Percentiles rank a stretch among this genome's conserved stretches.
These are phyloP conservation scores for Pseudanteris insignis DNA, from an alignment of 2,888 invertebrate genomes.

Conservation along the genomic window DNA sequence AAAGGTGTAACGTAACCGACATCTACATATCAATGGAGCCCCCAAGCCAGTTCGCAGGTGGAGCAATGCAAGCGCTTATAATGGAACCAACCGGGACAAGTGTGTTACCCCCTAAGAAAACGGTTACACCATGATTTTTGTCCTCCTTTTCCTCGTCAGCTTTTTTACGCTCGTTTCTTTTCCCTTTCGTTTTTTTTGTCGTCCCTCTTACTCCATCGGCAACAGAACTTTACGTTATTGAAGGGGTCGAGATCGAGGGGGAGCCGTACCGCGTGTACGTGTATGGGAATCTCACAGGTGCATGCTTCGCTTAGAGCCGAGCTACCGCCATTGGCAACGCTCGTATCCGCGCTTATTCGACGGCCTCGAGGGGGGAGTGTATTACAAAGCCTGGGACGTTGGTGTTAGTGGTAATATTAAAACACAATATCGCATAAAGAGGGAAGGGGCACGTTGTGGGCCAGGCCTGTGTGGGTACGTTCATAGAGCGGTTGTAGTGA, in stretches of 20 bases:
- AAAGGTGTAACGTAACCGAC: conserved; percentile 60
- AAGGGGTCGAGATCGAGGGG: conserved; percentile 54
- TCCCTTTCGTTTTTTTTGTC: conserved; percentile 28
- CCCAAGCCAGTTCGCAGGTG: conserved; percentile 63
- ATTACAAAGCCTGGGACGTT: conserved; percentile 21
- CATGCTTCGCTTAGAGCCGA: conserved; percentile 59
- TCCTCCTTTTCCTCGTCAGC: conserved; percentile 37
- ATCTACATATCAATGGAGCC: conserved; percentile 63
- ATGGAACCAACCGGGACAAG: conserved; percentile 60
- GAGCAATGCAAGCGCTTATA: conserved; percentile 58
- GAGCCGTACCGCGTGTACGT: conserved; percentile 54
- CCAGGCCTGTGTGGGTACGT: conserved; percentile 32
- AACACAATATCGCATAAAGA: conserved; percentile 58
- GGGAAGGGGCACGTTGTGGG: conserved; percentile 45
- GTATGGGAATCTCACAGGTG: conserved; percentile 66
- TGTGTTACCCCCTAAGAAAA: conserved; percentile 60
- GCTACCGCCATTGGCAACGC: conserved; percentile 51
- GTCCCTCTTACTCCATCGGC: no score
- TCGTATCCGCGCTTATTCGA: conserved; percentile 34
- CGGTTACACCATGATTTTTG: conserved; percentile 64
- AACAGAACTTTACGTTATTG: conserved; percentile 51
- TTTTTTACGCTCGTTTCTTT: conserved; percentile 20
- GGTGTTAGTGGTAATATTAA: conserved; percentile 60
- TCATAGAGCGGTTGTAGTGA: conserved; percentile 39
- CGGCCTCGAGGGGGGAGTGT: conserved; percentile 40